Base-by-base conservation (phyloP, 2,797 vertebrate genomes). In the Myotis findleyi region DNA sequence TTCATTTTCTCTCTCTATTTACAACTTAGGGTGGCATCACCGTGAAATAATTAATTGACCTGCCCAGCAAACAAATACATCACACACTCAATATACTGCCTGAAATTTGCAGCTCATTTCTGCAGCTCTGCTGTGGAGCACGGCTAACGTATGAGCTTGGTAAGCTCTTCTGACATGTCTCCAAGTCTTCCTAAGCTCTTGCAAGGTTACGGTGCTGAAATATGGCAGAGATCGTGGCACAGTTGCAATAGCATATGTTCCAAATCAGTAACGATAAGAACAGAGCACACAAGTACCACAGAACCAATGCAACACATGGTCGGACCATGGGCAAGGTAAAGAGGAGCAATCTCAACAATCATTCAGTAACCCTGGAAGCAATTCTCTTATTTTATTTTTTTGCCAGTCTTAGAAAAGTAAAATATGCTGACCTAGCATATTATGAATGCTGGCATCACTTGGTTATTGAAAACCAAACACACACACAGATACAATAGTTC, bases 11-110 rank as follows among this genome's bases (percentile, higher is more conserved):
- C 84, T 97, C 97, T 97, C 96, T 96, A 95, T 80, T 95, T 97
- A 96, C 85, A 97, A 97, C 97, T 97, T 97, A 98, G 91, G 97
- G 98, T 98, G 97, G 97, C 87, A 93, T 98, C 96, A 94, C 94
- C 90, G 69, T 85, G 92, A 98, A 98, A 98, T 97, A 98, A 98
- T 98, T 98, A 98, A 98, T 98, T 97, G 98, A 97, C 96, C 97
- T 96, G 87, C 95, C 92, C 93, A 69, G 94, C 89, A 96, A 98
- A 98, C 92, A 97, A 98, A 98, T 98, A 98, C 98, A 97, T 98
- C 97, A 93, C 97, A 95, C 92, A 97, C 93, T 97, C 97, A 97
- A 97, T 97, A 97, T 84, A 96, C 96, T 97, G 84, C 96, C 96
- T 94, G 93, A 96, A 97, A 98, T 97, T 94, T 97, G 97, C 94